Evolutionary conservation across 1,140 invertebrate species (phyloP).

Genomic region (Cydia fagiglandana): DNA sequence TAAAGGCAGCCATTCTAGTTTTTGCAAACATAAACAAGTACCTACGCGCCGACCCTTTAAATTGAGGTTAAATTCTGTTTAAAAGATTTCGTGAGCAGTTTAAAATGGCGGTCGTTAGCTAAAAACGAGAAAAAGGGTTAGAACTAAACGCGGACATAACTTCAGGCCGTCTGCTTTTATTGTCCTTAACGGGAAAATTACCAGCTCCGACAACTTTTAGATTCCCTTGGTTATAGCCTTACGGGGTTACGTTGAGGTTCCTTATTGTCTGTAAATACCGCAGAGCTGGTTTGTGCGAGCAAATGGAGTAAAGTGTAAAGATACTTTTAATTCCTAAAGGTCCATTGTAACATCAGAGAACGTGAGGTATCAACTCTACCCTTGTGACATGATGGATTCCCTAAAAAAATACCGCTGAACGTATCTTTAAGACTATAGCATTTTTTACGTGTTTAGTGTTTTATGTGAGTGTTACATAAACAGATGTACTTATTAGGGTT

Average conservation of each 20-base stretch:
- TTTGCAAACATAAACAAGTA: not conserved
- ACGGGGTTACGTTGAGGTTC: not conserved
- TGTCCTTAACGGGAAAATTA: conserved; percentile 13
- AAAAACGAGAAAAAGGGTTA: conserved; percentile 19
- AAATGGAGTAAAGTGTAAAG: conserved; percentile 5
- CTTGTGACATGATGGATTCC: not conserved
- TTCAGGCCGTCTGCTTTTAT: conserved; percentile 17
- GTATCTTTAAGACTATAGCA: not conserved
- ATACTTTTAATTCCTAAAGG: conserved; percentile 5
- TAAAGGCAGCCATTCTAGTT: not conserved
- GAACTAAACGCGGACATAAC: conserved; percentile 13
- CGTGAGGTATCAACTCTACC: not conserved
- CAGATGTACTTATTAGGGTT: not conserved
- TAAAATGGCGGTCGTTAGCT: not conserved
- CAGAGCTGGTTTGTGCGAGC: not conserved
- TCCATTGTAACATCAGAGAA: not conserved
- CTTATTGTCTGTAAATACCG: not conserved
- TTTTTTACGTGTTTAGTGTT: not conserved
- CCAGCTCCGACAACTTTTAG: not conserved
- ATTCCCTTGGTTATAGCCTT: not conserved
- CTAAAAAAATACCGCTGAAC: not conserved
- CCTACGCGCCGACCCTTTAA: not conserved
- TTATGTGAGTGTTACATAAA: not conserved
- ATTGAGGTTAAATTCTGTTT: not conserved
- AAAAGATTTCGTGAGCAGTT: not conserved